Base-by-base conservation (phyloP, 2,113 vertebrate species). In the Lasiurus cinereus region DNA sequence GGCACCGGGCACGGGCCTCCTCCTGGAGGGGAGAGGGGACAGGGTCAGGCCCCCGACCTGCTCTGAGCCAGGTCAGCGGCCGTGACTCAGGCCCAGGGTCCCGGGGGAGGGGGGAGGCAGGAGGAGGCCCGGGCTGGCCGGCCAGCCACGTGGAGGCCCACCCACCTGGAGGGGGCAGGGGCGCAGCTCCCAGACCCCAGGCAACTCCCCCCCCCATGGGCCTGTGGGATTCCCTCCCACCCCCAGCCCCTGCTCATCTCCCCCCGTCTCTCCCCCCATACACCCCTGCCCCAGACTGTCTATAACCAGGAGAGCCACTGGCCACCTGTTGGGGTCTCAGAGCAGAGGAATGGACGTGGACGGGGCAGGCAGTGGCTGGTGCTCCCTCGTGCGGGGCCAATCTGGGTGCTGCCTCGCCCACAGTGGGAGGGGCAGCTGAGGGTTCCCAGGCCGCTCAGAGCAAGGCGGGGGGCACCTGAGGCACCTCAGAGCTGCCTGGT, bases 21-120 rank as follows among this genome's bases (percentile, higher is more conserved):
- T 96, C 96, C 97, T 97, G 80, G 36, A 96, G 67, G 62, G 95
- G 52, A 97, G 33, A 96, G 39, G 70, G 78, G 93, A 94, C 19
- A 90, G 89, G 36, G 22, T 97, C 87, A 96, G 87, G 62, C 79
- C 33, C 52, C 72, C 56, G 48, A 24, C 19, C 18, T 29, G 46
- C 16, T 82, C 33, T 70, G 70, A 39, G 78, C 92, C 59, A 74
- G 16, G 91, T 11, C 6, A 92, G 56, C 19, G 66, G 36, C 50
- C 36, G 39, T 8, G 67, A 52, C 77, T 88, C 29, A 87, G 36
- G n/a, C 48, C 46, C 78, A 12, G 39, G 84, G 48, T 77, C 83
- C 16, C 67, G 9, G 79, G 83, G 54, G 39, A 87, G 79, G 83
- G 54, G 39, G 83, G 69, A 92, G 29, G 69, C 33, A 88, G 22